phyloP scores from a whole-genome alignment of 1,140 invertebrate species.

The Mizuhopecten yessoensis region DNA sequence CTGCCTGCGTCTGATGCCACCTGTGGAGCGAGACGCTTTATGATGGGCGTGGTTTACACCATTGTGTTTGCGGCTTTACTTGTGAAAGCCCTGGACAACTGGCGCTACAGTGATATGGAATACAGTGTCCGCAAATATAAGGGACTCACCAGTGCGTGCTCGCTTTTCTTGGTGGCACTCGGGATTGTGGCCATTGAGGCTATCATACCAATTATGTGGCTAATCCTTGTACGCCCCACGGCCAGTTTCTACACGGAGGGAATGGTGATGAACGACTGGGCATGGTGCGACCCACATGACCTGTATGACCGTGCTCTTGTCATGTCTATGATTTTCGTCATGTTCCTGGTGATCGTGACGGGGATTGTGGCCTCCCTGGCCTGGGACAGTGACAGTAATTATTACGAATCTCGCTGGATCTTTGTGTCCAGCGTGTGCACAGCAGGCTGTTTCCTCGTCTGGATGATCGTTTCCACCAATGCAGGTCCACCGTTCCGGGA shows the following conservation, averaged over 20 bases:
- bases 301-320: conserved; percentile 83
- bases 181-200: conserved; percentile 83
- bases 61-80: conserved; percentile 83
- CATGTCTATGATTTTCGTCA: conserved; percentile 84
- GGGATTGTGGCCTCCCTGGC: conserved; percentile 83
- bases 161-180: conserved; percentile 82
- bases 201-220: conserved; percentile 79
- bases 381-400: conserved; percentile 82
- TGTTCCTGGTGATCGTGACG: conserved; percentile 83
- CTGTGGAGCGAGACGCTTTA: conserved; percentile 82
- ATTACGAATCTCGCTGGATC: conserved; percentile 84
- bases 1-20: conserved; percentile 80
- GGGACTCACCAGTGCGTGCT: conserved; percentile 76
- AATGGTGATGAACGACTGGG: conserved; percentile 71
- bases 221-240: conserved; percentile 72
- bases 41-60: conserved; percentile 84
- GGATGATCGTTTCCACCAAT: conserved; percentile 84
- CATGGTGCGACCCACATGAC: conserved; percentile 77
- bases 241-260: conserved; percentile 62
- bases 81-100: conserved; percentile 84
- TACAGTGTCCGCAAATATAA: conserved; percentile 72
- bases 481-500: conserved; percentile 78
- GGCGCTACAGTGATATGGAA: conserved; percentile 78
- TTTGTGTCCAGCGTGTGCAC: conserved; percentile 79
- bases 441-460: conserved; percentile 82